These are phyloP conservation scores for Nyctereutes procyonoides DNA, from an alignment of 2,113 vertebrate genomes.

Conservation along the genomic window DNA sequence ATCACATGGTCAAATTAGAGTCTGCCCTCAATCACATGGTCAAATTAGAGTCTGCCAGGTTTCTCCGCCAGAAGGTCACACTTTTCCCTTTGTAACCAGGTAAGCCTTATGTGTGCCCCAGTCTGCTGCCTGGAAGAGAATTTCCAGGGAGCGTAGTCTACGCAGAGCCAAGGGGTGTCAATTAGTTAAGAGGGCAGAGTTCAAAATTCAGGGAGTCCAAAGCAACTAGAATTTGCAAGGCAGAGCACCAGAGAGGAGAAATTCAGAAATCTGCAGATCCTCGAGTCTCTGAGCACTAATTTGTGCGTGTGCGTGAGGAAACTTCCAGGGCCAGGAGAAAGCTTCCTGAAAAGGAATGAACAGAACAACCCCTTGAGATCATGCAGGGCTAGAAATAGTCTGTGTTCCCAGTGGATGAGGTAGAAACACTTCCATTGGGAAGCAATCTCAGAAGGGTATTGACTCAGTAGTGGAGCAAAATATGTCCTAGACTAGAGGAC, in stretches of 20 bases:
- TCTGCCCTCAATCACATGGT: no score
- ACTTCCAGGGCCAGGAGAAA: not conserved
- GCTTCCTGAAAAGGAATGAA: not conserved
- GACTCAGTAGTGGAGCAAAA: not conserved
- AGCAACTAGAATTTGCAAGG: not conserved
- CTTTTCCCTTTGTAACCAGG: not conserved
- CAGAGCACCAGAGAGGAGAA: not conserved
- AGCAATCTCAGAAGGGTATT: not conserved
- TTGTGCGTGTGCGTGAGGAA: not conserved
- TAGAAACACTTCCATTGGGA: not conserved
- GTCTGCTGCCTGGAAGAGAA: not conserved
- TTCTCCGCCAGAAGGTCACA: not conserved
- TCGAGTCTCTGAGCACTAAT: not conserved
- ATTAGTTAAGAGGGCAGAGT: not conserved
- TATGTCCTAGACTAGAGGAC: not conserved
- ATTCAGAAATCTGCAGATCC: not conserved
- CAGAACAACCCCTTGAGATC: not conserved
- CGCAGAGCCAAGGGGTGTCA: not conserved
- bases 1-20: no score
- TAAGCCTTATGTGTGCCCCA: not conserved
- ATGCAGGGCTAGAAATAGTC: not conserved
- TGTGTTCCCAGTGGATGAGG: not conserved
- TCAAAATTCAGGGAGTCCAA: not conserved
- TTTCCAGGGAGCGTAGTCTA: not conserved
- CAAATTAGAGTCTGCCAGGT: not conserved